Conservation (phyloP, 37 sponge, comb jelly and placozoan species). For the Beroe ovata region DNA sequence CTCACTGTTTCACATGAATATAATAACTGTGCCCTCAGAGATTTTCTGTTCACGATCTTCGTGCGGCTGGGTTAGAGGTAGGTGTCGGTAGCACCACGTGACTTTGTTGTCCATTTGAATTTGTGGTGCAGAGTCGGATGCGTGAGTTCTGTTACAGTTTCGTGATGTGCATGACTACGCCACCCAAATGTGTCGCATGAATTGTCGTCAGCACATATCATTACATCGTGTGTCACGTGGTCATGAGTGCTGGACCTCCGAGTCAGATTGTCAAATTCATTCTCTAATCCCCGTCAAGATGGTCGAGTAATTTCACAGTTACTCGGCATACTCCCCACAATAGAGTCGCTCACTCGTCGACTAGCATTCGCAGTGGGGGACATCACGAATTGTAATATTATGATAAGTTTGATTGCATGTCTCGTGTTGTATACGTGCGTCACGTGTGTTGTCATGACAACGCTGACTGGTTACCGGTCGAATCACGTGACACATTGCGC, state of each 20-base stretch:
- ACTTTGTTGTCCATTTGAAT: background rate
- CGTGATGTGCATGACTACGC: background rate
- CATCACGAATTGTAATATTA: background rate
- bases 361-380: background rate
- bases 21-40: slow-evolving; percentile 22
- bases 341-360: background rate
- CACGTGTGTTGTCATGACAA: background rate
- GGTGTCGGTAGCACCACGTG: background rate
- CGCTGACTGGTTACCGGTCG: background rate
- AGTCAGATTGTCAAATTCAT: background rate
- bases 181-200: too few relatives aligned
- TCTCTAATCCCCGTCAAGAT: background rate
- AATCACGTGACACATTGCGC: background rate
- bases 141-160: background rate
- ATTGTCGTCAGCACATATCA: too few relatives aligned
- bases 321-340: background rate
- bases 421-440: background rate
- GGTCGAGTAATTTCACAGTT: background rate
- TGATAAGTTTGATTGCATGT: background rate
- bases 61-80: slow-evolving; percentile 15
- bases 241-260: too few relatives aligned
- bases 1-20: background rate
- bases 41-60: slow-evolving; percentile 24
- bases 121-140: too few relatives aligned
- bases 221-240: too few relatives aligned